Evolutionary conservation across 35 echinoderm and acorn worm genomes (phyloP), one percentile per base, ranked within the genome.

Genomic region (Apostichopus japonicus): DNA sequence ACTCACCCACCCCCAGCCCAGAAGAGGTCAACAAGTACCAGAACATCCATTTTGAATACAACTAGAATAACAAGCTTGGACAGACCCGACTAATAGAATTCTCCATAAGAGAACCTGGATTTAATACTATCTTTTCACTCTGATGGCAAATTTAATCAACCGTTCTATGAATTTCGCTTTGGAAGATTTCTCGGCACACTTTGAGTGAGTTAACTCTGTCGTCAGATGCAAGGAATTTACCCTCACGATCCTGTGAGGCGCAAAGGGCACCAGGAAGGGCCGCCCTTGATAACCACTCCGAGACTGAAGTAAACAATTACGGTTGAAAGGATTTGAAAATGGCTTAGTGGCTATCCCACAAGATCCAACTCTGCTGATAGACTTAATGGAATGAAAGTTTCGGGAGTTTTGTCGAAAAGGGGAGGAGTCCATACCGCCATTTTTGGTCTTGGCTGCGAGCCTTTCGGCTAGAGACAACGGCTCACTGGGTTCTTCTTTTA

Each of bases 401-500:
- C 58, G n/a, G 11, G 21, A 23, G 17, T 82, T 56, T 24, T 92
- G 52, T 10, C 19, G 19, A 58, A 93, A 65, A 21, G 22, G n/a
- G 23, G 57, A 84, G 53, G 44, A 62, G 17, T 23, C 54, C 59
- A 63, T 65, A 73, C 77, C 87, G 54, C 77, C 83, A 23, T 90
- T 82, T 33, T 92, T 92, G 53, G 76, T 72, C 80, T 95, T 95
- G 52, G 94, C 94, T 5, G 94, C 94, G 23, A 95, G 94, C 19
- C 94, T 92, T 16, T 95, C 90, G 19, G 90, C 90, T 5, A 95
- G 54, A 65, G 90, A 92, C 75, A 95, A 23, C 33, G 90, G 82
- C 24, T 87, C 90, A 14, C 7, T 76, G 10, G 72, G 15, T 0
- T 19, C 21, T 44, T 57, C 65, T n/a, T 80, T 78, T 62, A 86